Percentiles rank a stretch among this genome's conserved stretches.
phyloP scores from a whole-genome alignment of 2,888 invertebrate species.

The Pristionchus maxplancki region DNA sequence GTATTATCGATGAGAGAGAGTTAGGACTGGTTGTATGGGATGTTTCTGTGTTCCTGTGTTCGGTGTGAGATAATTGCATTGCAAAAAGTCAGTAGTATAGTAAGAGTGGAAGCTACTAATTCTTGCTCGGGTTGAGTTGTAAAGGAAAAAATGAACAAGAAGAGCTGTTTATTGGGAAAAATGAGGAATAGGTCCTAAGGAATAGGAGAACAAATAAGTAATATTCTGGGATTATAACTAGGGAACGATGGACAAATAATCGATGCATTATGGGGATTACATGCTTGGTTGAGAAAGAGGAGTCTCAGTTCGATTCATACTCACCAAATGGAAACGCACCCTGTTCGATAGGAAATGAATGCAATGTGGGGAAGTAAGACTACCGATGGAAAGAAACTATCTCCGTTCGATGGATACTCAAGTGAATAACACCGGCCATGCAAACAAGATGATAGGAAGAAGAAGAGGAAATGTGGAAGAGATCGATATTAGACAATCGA shows the following conservation, averaged over 20 bases:
- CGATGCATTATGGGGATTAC: too few relatives aligned
- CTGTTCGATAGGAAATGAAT: background rate
- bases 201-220: too few relatives aligned
- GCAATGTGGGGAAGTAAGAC: background rate
- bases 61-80: background rate
- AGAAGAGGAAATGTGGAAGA: constrained; percentile 20
- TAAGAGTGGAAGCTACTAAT: background rate
- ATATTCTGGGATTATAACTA: too few relatives aligned
- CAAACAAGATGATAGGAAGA: background rate
- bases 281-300: background rate
- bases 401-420: constrained; percentile 31
- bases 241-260: too few relatives aligned
- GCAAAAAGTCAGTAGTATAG: background rate
- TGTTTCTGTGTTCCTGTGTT: background rate
- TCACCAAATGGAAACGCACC: background rate
- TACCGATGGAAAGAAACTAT: background rate
- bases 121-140: too few relatives aligned
- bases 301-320: background rate
- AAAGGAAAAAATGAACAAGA: too few relatives aligned
- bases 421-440: background rate
- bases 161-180: background rate
- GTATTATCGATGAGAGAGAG: background rate
- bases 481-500: constrained; percentile 1
- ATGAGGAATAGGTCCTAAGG: background rate
- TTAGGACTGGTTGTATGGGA: background rate